A percentile compares a stretch with the other conserved stretches of the same genome.
These are phyloP conservation scores for Ceratothoa steindachneri DNA, from an alignment of 2,888 invertebrate species.

Conservation along the genomic window DNA sequence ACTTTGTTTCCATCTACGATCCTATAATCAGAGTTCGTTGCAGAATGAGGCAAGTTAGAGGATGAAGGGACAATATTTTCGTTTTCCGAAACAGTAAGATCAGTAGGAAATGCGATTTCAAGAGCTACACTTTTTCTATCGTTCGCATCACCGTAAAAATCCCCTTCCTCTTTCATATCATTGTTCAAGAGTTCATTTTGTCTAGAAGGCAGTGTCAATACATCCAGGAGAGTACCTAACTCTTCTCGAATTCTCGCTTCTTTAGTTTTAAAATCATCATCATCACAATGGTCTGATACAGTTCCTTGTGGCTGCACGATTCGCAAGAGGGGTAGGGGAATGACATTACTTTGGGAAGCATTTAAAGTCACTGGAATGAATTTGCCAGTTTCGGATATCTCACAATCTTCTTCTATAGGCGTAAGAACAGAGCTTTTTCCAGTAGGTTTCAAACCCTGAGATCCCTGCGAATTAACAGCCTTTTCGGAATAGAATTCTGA, in stretches of 20 bases:
- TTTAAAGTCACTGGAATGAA: no score
- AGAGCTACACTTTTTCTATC: background rate
- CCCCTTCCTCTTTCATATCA: background rate
- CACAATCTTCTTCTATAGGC: background rate
- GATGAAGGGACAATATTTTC: background rate
- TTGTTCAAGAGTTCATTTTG: background rate
- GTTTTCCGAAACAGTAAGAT: background rate
- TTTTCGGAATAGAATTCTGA: no score
- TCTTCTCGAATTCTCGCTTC: background rate
- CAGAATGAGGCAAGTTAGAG: background rate
- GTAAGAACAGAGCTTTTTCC: no score
- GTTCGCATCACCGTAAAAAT: background rate
- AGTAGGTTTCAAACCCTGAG: no score
- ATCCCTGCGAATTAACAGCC: no score
- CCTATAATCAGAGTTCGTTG: background rate
- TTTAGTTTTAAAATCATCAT: background rate
- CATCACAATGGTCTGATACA: background rate
- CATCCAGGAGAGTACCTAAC: background rate
- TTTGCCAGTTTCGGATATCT: no score
- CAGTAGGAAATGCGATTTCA: background rate
- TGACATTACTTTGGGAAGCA: no score
- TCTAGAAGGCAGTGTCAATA: background rate
- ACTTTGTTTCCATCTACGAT: background rate
- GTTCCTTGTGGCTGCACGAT: no score
- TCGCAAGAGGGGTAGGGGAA: no score